These are phyloP conservation scores for Leucosticte australis DNA, from an alignment of 2,113 vertebrate genomes.

Conservation along the genomic window DNA sequence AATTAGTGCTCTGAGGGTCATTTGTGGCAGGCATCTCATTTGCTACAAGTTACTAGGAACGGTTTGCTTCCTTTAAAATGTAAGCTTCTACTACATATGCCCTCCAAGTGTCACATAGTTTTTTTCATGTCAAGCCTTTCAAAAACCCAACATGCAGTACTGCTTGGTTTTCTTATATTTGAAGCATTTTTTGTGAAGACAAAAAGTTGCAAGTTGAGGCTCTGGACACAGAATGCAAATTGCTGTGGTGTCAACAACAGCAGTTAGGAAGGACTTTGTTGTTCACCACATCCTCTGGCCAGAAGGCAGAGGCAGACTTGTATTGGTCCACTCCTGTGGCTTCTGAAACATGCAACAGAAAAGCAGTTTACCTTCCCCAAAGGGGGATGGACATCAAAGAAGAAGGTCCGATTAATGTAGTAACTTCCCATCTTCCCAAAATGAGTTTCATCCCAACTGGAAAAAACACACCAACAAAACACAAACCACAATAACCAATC, in stretches of 20 bases:
- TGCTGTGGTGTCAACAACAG: not conserved
- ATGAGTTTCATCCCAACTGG: constrained; percentile 98
- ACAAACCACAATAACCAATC: not conserved
- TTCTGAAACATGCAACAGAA: not conserved
- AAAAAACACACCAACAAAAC: constrained; percentile 32
- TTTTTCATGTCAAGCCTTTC: not conserved
- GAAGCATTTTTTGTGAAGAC: not conserved
- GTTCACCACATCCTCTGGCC: not conserved
- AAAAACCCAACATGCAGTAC: not conserved
- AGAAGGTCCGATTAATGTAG: constrained; percentile 98
- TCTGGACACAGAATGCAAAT: not conserved
- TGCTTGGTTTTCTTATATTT: not conserved
- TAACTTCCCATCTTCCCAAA: constrained; percentile 99
- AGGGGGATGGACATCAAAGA: constrained; percentile 97
- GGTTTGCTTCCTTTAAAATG: not conserved
- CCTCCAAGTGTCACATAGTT: not conserved
- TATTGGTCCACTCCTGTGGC: not conserved
- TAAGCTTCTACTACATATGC: not conserved
- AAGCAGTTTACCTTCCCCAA: constrained; percentile 87
- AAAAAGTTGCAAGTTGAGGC: not conserved
- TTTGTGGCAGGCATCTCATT: not conserved
- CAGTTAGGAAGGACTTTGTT: not conserved
- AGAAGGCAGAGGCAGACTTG: not conserved
- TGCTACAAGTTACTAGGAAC: not conserved
- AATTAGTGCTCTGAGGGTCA: not conserved